Percentiles rank a stretch among this genome's conserved stretches.
Evolutionary conservation across 1,140 invertebrate species (phyloP).

Genomic region (Branchinecta lindahli): DNA sequence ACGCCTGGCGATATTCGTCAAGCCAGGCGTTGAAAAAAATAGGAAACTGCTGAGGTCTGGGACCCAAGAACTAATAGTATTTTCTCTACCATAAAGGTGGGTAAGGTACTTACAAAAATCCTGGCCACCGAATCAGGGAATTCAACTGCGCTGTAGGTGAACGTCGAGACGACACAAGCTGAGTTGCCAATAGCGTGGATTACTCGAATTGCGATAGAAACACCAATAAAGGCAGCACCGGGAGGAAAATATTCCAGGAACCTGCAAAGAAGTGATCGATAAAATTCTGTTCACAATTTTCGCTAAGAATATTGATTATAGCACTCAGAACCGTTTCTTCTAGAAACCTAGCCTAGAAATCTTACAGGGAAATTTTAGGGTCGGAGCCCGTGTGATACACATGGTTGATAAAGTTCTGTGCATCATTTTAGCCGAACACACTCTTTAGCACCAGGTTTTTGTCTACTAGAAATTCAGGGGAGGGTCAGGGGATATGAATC

Average conservation of each 20-base stretch:
- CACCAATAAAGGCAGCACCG: conserved; percentile 23
- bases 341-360: not conserved
- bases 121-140: conserved; percentile 26
- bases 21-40: too few relatives aligned
- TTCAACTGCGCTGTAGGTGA: conserved; percentile 26
- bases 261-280: conserved; percentile 19
- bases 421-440: too few relatives aligned
- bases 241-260: conserved; percentile 26
- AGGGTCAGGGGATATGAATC: too few relatives aligned
- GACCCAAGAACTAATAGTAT: too few relatives aligned
- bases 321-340: not conserved
- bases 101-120: conserved; percentile 26
- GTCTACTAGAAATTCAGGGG: too few relatives aligned
- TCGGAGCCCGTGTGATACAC: not conserved
- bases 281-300: conserved; percentile 16
- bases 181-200: conserved; percentile 26
- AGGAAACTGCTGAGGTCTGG: too few relatives aligned
- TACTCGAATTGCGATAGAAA: conserved; percentile 25
- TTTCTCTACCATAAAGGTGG: too few relatives aligned
- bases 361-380: too few relatives aligned
- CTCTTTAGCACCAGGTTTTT: too few relatives aligned
- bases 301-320: conserved; percentile 3
- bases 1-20: too few relatives aligned
- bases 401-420: too few relatives aligned
- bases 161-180: conserved; percentile 25